Base-by-base conservation (phyloP, 2,113 vertebrate species). In the Prionailurus bengalensis region DNA sequence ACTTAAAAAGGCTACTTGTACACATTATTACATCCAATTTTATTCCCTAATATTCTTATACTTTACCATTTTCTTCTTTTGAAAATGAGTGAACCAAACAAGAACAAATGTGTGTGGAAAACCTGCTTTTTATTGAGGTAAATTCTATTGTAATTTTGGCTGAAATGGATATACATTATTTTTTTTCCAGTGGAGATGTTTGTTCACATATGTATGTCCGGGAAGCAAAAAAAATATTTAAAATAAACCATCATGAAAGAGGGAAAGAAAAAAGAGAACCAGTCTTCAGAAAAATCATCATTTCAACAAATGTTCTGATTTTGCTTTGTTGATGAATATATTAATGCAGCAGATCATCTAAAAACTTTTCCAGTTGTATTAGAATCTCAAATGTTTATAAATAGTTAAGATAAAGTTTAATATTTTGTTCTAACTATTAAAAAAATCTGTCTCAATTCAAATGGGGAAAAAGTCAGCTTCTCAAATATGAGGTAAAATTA, bases 281-380 rank as follows among this genome's bases (percentile, higher is more conserved):
- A 74, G 17, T 95, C 27, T 95, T 97, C 68, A 84, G 65, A 42
- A 58, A 91, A 89, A 31, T 86, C 19, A 42, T 70, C 70, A 96
- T 83, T 98, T 97, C 95, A 95, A 97, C 95, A 76, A 92, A 97
- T 96, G 89, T 95, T 92, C 94, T 82, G 55, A 89, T 95, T 98
- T 97, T 29, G 4, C 17, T 96, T 97, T 94, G 85, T 85, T 96
- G 87, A 73, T 95, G 82, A 94, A 58, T 96, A 63, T 94, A 95
- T 92, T 81, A 89, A 86, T 94, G 84, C 76, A 82, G 15, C 61
- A 98, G 65, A 70, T 92, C 58, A 95, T 93, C 95, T 84, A 17
- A 78, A 76, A 55, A 78, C 91, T 96, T 53, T 91, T 48, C 39
- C 31, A 48, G 88, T 61, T 63, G 79, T 93, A 91, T 55, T 45